Evolutionary conservation across 2,888 invertebrate genomes (phyloP).

Genomic region (Didymodactylos carnosus): DNA sequence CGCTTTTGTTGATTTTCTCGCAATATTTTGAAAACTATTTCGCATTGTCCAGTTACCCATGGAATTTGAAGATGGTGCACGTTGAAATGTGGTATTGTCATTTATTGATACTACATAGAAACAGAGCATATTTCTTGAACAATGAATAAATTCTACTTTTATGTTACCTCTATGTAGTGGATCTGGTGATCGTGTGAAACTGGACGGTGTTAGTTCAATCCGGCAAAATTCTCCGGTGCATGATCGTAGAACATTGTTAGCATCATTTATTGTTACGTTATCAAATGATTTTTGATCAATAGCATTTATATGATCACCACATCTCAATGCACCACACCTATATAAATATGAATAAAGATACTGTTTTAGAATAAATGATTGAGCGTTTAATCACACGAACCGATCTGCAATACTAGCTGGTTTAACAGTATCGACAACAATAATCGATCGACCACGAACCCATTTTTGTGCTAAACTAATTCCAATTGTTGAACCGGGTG

Average conservation of each 20-base stretch:
- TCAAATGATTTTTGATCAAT: constrained; percentile 55
- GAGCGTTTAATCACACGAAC: too few relatives aligned
- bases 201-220: constrained; percentile 29
- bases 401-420: constrained; percentile 33
- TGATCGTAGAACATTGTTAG: constrained; percentile 47
- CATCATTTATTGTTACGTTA: constrained; percentile 42
- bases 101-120: too few relatives aligned
- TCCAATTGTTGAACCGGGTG: constrained; percentile 56
- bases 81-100: background rate
- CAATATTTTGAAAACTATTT: background rate
- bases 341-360: constrained; percentile 4
- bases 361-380: too few relatives aligned
- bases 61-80: background rate
- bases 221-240: constrained; percentile 31
- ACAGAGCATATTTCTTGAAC: too few relatives aligned
- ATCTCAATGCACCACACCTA: constrained; percentile 71
- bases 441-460: background rate
- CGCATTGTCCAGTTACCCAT: background rate
- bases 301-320: constrained; percentile 72
- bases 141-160: too few relatives aligned
- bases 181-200: background rate
- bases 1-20: background rate
- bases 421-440: constrained; percentile 14
- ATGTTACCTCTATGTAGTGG: background rate
- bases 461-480: constrained; percentile 45